These are phyloP conservation scores for Glaucopsyche alexis DNA, from an alignment of 2,888 invertebrate species.

Conservation along the genomic window DNA sequence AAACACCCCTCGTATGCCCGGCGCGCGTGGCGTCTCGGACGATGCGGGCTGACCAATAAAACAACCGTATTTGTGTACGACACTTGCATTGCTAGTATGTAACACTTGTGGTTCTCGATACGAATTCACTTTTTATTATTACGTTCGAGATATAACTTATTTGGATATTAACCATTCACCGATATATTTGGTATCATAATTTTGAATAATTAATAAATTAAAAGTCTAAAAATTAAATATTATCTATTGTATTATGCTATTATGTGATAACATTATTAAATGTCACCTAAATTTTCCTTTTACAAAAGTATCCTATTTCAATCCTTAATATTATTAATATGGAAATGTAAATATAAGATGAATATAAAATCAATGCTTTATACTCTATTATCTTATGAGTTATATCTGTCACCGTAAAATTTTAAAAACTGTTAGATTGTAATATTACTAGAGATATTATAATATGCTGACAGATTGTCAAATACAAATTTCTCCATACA, in stretches of 20 bases:
- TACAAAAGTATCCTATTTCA: not conserved
- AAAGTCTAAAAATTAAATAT: too few relatives aligned
- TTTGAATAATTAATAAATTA: not conserved
- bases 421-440: too few relatives aligned
- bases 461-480: too few relatives aligned
- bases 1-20: constrained; percentile 49
- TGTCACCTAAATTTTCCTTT: not conserved
- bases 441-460: too few relatives aligned
- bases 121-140: not conserved
- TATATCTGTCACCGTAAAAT: not conserved
- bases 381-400: too few relatives aligned
- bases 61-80: constrained; percentile 45
- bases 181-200: not conserved
- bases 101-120: constrained; percentile 3
- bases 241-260: too few relatives aligned
- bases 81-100: not conserved
- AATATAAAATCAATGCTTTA: too few relatives aligned
- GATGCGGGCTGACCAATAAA: constrained; percentile 54
- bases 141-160: not conserved
- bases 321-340: not conserved
- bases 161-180: too few relatives aligned
- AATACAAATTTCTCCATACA: too few relatives aligned
- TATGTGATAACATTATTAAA: not conserved
- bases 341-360: not conserved
- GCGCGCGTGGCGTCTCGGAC: constrained; percentile 34